phyloP scores from a whole-genome alignment of 2,113 vertebrate genomes.

The Bostrychus sinensis region DNA sequence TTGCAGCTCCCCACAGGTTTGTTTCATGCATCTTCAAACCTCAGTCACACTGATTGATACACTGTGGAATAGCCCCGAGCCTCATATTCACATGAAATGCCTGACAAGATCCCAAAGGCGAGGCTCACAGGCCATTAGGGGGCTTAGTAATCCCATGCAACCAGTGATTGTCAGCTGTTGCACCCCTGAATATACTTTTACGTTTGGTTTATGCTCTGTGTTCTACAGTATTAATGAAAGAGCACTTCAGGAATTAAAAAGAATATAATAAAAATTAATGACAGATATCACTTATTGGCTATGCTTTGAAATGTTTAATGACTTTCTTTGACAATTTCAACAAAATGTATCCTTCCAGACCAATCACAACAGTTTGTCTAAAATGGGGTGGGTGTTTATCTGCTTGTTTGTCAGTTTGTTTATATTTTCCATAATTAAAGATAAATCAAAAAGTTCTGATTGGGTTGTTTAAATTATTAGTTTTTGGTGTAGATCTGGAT shows the following conservation, averaged over 20 bases:
- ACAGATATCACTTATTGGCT: constrained; percentile 44
- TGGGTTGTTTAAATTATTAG: too few species aligned
- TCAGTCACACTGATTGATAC: constrained; percentile 76
- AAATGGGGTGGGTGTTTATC: too few species aligned
- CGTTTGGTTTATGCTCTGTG: constrained; percentile 13
- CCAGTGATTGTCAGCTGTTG: constrained; percentile 55
- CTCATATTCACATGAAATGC: constrained; percentile 67
- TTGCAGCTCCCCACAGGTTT: constrained; percentile 24
- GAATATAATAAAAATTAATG: constrained; percentile 37
- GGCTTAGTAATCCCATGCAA: constrained; percentile 31
- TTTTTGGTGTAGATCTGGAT: too few species aligned
- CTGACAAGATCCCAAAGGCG: constrained; percentile 44
- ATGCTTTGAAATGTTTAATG: constrained; percentile 21
- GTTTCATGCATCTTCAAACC: constrained; percentile 75
- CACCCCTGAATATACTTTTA: background rate
- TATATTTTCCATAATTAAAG: too few species aligned
- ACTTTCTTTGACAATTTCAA: background rate
- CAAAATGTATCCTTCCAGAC: too few species aligned
- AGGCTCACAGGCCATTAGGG: constrained; percentile 53
- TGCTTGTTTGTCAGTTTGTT: too few species aligned
- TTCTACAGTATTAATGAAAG: constrained; percentile 40
- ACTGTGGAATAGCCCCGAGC: constrained; percentile 68
- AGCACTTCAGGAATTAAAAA: constrained; percentile 50
- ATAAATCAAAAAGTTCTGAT: too few species aligned
- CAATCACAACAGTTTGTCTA: too few species aligned